Evolutionary conservation across 2,888 invertebrate species (phyloP).

Genomic region (Leucophenga maculata): DNA sequence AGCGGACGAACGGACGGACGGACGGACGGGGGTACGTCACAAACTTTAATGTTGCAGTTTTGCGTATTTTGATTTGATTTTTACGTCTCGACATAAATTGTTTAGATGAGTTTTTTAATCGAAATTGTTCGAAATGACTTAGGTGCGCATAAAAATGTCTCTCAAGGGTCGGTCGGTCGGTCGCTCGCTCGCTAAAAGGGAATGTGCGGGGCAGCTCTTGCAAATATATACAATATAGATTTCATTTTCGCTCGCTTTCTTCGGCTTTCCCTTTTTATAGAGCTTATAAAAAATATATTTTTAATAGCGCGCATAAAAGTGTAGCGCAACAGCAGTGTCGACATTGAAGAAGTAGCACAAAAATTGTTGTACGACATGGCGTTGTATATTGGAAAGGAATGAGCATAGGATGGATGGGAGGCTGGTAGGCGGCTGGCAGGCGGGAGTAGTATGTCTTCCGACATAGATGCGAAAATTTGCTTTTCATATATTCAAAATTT

Average conservation of each 20-base stretch:
- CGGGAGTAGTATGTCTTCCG: too few relatives aligned
- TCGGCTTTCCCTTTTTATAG: slow-evolving; percentile 51
- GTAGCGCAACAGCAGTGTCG: slow-evolving; percentile 19
- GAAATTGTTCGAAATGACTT: slow-evolving; percentile 66
- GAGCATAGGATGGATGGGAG: too few relatives aligned
- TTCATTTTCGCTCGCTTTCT: slow-evolving; percentile 50
- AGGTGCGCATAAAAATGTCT: slow-evolving; percentile 65
- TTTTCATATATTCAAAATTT: too few relatives aligned
- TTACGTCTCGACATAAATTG: slow-evolving; percentile 69
- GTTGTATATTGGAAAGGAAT: too few relatives aligned
- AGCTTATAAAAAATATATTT: slow-evolving; percentile 66
- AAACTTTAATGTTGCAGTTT: slow-evolving; percentile 67
- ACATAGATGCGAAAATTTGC: too few relatives aligned
- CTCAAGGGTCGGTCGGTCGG: slow-evolving; percentile 26
- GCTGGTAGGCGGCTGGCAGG: too few relatives aligned
- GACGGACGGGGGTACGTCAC: slow-evolving; percentile 14
- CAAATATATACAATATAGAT: slow-evolving; percentile 46
- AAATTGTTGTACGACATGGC: too few relatives aligned
- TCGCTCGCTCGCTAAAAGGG: neutral
- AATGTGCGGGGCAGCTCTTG: slow-evolving; percentile 19
- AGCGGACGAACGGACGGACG: neutral
- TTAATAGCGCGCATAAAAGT: slow-evolving; percentile 64
- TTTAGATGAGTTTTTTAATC: slow-evolving; percentile 70
- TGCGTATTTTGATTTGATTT: slow-evolving; percentile 69
- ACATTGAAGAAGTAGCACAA: neutral